Conservation (phyloP, 2,113 vertebrate species). For the Protobothrops mucrosquamatus region DNA sequence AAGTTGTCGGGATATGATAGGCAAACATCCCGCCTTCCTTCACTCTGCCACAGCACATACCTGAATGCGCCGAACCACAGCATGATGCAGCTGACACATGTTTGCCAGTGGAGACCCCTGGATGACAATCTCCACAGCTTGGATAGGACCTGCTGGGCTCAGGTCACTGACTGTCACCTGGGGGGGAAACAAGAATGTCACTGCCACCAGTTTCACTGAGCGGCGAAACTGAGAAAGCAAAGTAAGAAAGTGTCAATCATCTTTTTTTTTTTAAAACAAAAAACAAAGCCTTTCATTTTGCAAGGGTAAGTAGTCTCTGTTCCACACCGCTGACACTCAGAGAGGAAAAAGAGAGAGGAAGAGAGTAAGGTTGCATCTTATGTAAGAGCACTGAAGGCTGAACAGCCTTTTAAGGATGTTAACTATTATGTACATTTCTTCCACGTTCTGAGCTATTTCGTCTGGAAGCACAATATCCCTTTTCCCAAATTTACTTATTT, state of each 20-base stretch:
- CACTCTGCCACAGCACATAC: constrained; percentile 54
- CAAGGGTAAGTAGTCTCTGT: not conserved
- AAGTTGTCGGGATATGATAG: not conserved
- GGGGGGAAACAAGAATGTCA: not conserved
- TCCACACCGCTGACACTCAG: not conserved
- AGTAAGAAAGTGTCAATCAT: not conserved
- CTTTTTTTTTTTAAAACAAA: not conserved
- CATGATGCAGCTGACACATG: constrained; percentile 82
- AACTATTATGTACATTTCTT: not conserved
- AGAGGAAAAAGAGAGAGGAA: not conserved
- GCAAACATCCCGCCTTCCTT: not conserved
- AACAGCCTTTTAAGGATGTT: not conserved
- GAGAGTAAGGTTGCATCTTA: not conserved
- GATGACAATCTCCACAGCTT: constrained; percentile 77
- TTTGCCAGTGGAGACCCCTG: constrained; percentile 78
- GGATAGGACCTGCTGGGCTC: constrained; percentile 57
- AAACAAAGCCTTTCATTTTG: not conserved
- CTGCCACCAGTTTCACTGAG: fast-evolving
- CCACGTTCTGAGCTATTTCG: not conserved
- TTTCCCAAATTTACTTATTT: not conserved
- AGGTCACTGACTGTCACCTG: constrained; percentile 69
- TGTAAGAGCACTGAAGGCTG: not conserved
- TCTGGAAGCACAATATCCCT: too few species aligned
- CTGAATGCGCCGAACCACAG: constrained; percentile 80
- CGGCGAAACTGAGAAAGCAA: fast-evolving